phyloP scores from a whole-genome alignment of 2,888 invertebrate genomes.

The Lysandra coridon region DNA sequence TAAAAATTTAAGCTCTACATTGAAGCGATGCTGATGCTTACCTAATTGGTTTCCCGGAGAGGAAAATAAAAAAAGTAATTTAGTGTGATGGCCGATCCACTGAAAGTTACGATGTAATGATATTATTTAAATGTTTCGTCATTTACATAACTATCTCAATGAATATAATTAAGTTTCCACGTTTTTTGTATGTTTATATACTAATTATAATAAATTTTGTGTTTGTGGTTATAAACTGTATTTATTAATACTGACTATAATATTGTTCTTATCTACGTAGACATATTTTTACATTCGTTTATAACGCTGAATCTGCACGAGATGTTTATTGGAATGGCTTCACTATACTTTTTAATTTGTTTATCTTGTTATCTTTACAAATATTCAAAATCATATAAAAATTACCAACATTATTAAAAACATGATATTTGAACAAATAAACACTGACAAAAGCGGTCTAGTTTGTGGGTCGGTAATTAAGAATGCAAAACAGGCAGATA shows the following conservation, averaged over 20 bases:
- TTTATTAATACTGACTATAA: neutral
- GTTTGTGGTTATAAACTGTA: neutral
- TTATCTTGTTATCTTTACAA: neutral
- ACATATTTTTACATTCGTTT: too few species aligned
- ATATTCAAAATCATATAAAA: neutral
- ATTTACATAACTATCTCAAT: constrained; percentile 29
- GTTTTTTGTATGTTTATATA: neutral
- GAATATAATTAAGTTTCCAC: constrained; percentile 2
- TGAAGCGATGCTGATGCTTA: neutral
- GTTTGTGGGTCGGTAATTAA: constrained; percentile 10
- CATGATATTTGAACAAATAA: neutral
- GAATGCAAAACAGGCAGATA: constrained; percentile 26
- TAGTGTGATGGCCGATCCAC: neutral
- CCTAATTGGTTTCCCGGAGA: constrained; percentile 6
- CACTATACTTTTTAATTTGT: too few species aligned
- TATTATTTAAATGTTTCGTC: constrained; percentile 24
- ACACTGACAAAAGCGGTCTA: constrained; percentile 1
- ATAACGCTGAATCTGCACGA: too few species aligned
- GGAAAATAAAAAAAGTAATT: constrained; percentile 18
- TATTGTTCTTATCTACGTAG: too few species aligned
- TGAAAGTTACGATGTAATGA: constrained; percentile 19
- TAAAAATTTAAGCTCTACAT: neutral
- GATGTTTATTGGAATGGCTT: too few species aligned
- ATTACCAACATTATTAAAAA: neutral
- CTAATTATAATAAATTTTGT: neutral